phyloP scores from a whole-genome alignment of 2,888 invertebrate species.

The Eristalinus sepulchralis region DNA sequence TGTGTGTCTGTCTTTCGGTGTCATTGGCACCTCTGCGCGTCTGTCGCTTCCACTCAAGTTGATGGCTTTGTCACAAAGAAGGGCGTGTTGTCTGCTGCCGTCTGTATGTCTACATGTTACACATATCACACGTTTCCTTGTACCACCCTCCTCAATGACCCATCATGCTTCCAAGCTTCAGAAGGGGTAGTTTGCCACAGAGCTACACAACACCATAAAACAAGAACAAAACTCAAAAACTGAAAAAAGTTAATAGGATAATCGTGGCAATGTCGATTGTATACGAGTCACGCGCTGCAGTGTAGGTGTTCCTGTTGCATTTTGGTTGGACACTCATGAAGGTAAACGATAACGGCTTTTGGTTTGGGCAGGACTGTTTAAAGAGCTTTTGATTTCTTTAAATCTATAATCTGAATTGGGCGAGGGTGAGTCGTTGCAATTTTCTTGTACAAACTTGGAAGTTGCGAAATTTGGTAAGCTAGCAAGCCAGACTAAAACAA shows the following conservation, averaged over 20 bases:
- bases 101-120: not conserved
- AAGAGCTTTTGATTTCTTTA: no score
- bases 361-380: no score
- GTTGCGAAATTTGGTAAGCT: no score
- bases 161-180: not conserved
- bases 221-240: not conserved
- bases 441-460: no score
- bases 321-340: not conserved
- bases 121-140: no score
- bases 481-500: no score
- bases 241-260: not conserved
- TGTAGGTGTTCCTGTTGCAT: not conserved
- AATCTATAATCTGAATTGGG: no score
- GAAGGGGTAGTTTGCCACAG: not conserved
- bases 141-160: no score
- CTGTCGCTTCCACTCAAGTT: not conserved
- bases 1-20: not conserved
- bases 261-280: not conserved
- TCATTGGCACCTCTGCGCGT: not conserved
- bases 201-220: not conserved
- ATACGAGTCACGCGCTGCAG: not conserved
- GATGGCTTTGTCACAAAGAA: not conserved
- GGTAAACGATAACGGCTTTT: no score
- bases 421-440: no score
- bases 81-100: not conserved